Base-by-base conservation (phyloP, 2,113 vertebrate species). In the Spizaetus ornatus region DNA sequence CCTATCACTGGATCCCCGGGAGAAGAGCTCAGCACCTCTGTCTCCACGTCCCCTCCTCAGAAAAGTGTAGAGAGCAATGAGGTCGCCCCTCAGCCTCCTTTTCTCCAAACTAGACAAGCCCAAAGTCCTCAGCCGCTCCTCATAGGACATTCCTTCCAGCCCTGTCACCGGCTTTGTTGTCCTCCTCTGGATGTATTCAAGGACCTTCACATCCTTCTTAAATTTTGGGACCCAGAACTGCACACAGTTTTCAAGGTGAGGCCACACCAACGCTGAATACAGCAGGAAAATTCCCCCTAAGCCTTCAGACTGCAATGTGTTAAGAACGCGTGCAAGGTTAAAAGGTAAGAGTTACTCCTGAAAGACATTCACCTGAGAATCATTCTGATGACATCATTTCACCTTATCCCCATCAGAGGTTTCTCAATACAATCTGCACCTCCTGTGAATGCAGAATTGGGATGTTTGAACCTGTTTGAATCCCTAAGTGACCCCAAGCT, bases 221-320 rank as follows among this genome's bases (percentile, higher is more conserved):
- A 58, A 50, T 20, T 38, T 2, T 48, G 16, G 13, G 6, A 10
- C 9, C 20, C n/a, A 40, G 23, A 55, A 56, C 26, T 32, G 6
- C 12, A 16, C 20, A 31, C 20, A 53, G 26, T 36, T 16, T 12
- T 74, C 27, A 18, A 65, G 27, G 8, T 38, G 50, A 55, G 27
- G 34, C 7, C 7, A 3, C 19, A 50, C 19, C 27, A 38, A 9
- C 1, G 1, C 6, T 38, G 23, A 58, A 78, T 11, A 23, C 3
- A 42, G 22, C 11, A 26, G 16, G n/a, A 79, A 36, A 55, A 40
- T 18, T 56, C 6, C 5, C 25, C 10, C 10, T 22, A 50, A 84
- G 11, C 10, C 20, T 74, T 63, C 81, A 32, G 31, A 56, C 19
- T 56, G 13, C 29, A 47, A 1, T 9, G 11, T 40, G 6, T 32